Evolutionary conservation across 2,888 invertebrate species (phyloP).

Genomic region (Eubasilissa splendida): DNA sequence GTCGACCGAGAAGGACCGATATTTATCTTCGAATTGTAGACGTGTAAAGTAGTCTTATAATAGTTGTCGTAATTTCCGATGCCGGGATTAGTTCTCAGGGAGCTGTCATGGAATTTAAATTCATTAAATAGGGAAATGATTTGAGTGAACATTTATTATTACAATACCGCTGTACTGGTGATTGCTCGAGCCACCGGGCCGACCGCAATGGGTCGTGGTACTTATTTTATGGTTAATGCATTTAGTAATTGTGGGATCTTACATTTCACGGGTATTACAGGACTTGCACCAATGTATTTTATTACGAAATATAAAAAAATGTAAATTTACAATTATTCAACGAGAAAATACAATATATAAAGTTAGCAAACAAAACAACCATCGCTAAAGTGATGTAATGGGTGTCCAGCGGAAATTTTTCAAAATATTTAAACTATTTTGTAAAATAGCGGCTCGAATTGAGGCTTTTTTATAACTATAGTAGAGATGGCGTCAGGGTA

Average conservation of each 20-base stretch:
- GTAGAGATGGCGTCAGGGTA: no score
- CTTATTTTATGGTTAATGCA: conserved; percentile 48
- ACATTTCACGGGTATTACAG: neutral
- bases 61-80: neutral
- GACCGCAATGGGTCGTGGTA: conserved; percentile 46
- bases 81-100: conserved; percentile 22
- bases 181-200: neutral
- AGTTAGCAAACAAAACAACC: no score
- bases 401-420: no score
- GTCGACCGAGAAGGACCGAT: no score
- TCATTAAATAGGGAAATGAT: conserved; percentile 20
- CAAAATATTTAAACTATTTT: no score
- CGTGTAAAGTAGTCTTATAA: no score
- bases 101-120: neutral
- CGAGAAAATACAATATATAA: no score
- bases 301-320: neutral
- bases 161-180: neutral
- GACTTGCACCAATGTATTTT: neutral
- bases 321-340: no score
- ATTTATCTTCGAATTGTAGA: no score
- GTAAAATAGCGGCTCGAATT: no score
- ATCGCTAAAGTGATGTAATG: no score
- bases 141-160: conserved; percentile 5
- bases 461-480: no score
- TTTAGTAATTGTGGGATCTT: conserved; percentile 25